These are phyloP conservation scores for Odontophorus gujanensis DNA, from an alignment of 2,113 vertebrate species.

Conservation along the genomic window DNA sequence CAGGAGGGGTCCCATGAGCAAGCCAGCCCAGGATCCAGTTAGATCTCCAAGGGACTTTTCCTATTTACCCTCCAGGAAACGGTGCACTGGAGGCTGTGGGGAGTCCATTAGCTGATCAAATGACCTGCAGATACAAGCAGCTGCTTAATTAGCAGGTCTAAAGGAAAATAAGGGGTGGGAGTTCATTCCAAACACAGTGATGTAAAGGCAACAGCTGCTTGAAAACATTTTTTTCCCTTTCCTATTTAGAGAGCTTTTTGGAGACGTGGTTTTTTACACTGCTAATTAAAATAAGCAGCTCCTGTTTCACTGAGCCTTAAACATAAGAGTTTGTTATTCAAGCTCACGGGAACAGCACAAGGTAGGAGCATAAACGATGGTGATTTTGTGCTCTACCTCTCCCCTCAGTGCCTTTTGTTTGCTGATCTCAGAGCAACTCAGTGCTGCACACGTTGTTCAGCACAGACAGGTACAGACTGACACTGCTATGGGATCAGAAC, in stretches of 20 bases:
- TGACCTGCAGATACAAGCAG: background rate
- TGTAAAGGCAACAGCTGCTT: background rate
- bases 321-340: background rate
- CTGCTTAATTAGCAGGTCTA: background rate
- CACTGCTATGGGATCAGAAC: background rate
- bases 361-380: background rate
- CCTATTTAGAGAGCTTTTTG: background rate
- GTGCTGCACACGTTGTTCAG: background rate
- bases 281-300: slow-evolving; percentile 3
- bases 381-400: background rate
- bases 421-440: background rate
- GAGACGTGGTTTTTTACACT: background rate
- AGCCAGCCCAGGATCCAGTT: background rate
- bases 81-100: background rate
- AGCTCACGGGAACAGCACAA: background rate
- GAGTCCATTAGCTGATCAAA: background rate
- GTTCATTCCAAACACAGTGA: background rate
- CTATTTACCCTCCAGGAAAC: background rate
- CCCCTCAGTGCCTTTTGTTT: background rate
- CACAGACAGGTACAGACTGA: background rate
- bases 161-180: background rate
- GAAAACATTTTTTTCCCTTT: background rate
- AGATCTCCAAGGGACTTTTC: background rate
- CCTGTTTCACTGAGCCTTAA: background rate
- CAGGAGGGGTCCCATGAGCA: background rate